These are phyloP conservation scores for Helicolenus hilgendorfi DNA, from an alignment of 2,797 vertebrate genomes.

Conservation along the genomic window DNA sequence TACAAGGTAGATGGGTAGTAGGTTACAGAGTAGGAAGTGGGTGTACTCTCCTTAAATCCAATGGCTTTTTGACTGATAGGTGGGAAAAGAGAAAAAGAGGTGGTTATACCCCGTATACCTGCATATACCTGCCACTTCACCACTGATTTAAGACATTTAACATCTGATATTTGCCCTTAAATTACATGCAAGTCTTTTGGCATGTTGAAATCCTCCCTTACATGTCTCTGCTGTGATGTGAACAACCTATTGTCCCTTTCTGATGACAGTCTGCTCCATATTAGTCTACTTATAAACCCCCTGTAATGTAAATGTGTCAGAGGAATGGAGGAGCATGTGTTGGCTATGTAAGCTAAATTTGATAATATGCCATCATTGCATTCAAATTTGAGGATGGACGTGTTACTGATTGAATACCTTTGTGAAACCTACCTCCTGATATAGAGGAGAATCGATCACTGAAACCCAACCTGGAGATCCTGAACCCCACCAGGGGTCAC, in stretches of 20 bases:
- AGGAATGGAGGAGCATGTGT: not conserved
- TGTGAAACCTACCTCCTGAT: not conserved
- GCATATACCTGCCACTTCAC: too few species aligned
- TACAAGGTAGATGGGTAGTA: too few species aligned
- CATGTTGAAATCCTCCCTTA: not conserved
- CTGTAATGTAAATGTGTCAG: not conserved
- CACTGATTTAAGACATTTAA: not conserved
- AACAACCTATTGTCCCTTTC: not conserved
- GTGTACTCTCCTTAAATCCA: too few species aligned
- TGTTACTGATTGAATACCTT: not conserved
- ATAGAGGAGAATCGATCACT: too few species aligned
- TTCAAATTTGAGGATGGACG: not conserved
- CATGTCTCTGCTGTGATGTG: not conserved
- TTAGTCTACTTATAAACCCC: not conserved
- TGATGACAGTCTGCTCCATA: not conserved
- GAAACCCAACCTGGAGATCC: too few species aligned
- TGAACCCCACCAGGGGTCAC: too few species aligned
- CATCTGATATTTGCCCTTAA: not conserved
- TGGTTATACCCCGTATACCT: too few species aligned
- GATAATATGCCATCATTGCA: not conserved
- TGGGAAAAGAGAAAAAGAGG: too few species aligned
- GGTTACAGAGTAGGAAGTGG: too few species aligned
- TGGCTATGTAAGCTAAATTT: not conserved
- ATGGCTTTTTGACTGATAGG: too few species aligned
- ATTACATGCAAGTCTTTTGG: not conserved